These are phyloP conservation scores for Dasysyrphus tricinctus DNA, from an alignment of 2,888 invertebrate genomes.

Conservation along the genomic window DNA sequence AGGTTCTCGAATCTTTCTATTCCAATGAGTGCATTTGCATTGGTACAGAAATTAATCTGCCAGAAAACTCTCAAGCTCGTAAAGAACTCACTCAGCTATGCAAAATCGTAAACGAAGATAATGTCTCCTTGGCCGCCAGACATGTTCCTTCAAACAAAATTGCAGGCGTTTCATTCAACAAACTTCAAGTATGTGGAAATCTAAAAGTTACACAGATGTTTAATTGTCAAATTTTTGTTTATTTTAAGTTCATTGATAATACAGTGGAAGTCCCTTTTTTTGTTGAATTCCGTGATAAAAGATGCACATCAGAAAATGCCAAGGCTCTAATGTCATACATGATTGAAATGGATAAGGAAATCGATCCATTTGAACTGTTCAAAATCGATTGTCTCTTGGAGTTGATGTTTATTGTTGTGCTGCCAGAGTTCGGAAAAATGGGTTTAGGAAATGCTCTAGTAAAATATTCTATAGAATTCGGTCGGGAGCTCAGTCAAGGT, in stretches of 20 bases:
- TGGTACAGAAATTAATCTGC: constrained; percentile 85
- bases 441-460: constrained; percentile 85
- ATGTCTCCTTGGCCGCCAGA: constrained; percentile 87
- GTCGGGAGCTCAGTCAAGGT: constrained; percentile 83
- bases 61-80: constrained; percentile 84
- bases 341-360: constrained; percentile 86
- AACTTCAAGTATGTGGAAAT: constrained; percentile 85
- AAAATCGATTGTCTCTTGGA: constrained; percentile 87
- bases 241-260: constrained; percentile 78
- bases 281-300: constrained; percentile 80
- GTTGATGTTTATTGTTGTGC: constrained; percentile 87
- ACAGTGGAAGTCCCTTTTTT: constrained; percentile 80
- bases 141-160: constrained; percentile 85
- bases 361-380: constrained; percentile 87
- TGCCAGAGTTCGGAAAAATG: constrained; percentile 84
- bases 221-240: not conserved
- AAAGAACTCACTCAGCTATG: constrained; percentile 87
- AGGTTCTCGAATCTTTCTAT: constrained; percentile 84
- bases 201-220: not conserved
- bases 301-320: constrained; percentile 86
- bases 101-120: constrained; percentile 86
- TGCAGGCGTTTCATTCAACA: constrained; percentile 87
- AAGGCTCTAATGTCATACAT: constrained; percentile 87
- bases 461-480: constrained; percentile 85
- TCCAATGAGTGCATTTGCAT: constrained; percentile 86